Base-by-base conservation (phyloP, 1,140 invertebrate species). In the Daktulosphaira vitifoliae region DNA sequence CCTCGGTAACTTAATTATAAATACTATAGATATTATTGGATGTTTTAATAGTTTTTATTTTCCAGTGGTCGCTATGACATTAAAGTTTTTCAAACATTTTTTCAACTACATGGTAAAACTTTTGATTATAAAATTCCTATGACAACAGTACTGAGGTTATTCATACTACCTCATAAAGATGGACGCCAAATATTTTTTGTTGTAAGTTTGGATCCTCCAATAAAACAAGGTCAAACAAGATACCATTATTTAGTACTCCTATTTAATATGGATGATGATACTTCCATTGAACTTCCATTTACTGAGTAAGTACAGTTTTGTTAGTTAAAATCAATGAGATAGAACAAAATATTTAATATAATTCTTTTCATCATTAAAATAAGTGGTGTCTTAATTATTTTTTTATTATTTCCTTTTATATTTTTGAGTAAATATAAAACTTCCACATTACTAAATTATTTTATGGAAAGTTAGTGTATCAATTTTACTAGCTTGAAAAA, bases 41-140 rank as follows among this genome's bases (percentile, higher is more conserved):
- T 66, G 18, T 38, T 18, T 68, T n/a, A 16, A 5, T 49, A 56
- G 65, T 71, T 72, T 68, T 72, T 70, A 68, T 71, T 77, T 81
- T 79, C 39, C 77, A 93, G 92, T 80, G 97, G 97, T 84, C 92
- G 97, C 68, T 99, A 99, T 74, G 97, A 99, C 74, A 96, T 99
- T 76, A 99, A 99, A 80, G 87, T 99, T 46, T 99, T 96, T 73
- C 88, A 90, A 65, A 86, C 91, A 2, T 99, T 98, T 76, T 90
- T 99, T 72, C 96, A 99, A 79, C 84, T 99, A 56, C 97, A 99
- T 74, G 97, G 97, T 77, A 99, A 99, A 83, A 98, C 97, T 1
- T 99, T 98, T 75, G 96, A 99, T 79, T 99, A 99, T 78, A 99
- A 99, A 78, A 98, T 99, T 70, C 93, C 96, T 0, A 90, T 96